Evolutionary conservation across 2,797 vertebrate genomes (phyloP), one percentile per base, ranked within the genome.

Genomic region (Loriculus beryllinus): DNA sequence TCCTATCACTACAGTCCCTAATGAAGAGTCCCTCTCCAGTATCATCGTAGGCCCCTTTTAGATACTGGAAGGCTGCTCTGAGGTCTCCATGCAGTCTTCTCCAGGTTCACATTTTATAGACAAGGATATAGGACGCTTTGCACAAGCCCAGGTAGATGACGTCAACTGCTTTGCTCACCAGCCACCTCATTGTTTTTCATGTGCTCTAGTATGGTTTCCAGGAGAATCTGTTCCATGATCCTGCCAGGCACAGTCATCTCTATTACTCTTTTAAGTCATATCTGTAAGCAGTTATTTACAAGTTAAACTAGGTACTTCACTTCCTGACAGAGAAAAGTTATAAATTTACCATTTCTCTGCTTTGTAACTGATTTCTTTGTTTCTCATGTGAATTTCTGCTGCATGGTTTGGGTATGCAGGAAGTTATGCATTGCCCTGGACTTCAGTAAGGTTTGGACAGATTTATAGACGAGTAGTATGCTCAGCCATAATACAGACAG

Each of bases 401-500:
- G 88, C 59, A 93, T 79, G 47, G n/a, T 43, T 88, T 81, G 49
- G 29, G 51, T 96, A 96, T 93, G 78, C 39, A 91, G 54, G 37
- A 95, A 47, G n/a, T 95, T 97, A 94, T 95, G 37, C 45, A 80
- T 94, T 95, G 82, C 62, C 83, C 79, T 96, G 86, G 72, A 97
- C 77, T 96, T 97, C 90, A 33, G 7, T 70, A 64, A 83, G 52
- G 25, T 94, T 95, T 92, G 76, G 89, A 88, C 75, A 94, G 95
- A 96, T 97, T 97, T 96, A 97, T 88, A 76, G 90, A 81, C 89
- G 72, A 92, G 78, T 93, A 86, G 89, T 84, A 76, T 95, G 92
- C 40, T 90, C 57, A 96, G 72, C 75, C 91, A 94, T 95, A 96
- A 95, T 69, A 89, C 52, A 83, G 71, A 88, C 33, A 79, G 67